Percentiles rank a stretch among this genome's conserved stretches.
Conservation (phyloP, 2,888 invertebrate genomes). For the Spatulosminthurus flaviceps region DNA sequence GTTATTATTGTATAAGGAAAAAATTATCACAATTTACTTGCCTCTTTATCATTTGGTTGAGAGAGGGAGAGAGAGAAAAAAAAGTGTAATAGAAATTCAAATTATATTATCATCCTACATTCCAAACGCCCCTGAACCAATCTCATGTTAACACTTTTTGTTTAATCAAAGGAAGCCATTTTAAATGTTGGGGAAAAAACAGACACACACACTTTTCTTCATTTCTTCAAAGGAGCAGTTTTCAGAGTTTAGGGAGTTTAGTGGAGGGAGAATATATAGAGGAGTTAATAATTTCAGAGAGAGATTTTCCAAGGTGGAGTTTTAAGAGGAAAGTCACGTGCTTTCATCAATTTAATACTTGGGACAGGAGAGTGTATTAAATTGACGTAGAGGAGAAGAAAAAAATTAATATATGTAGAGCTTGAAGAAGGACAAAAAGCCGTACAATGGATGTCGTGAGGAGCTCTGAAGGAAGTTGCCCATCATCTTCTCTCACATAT, state of each 20-base stretch:
- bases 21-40: conserved; percentile 10
- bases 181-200: too few species aligned
- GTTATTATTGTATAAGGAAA: neutral
- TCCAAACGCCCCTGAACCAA: neutral
- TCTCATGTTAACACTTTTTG: neutral
- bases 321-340: too few species aligned
- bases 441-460: neutral
- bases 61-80: neutral
- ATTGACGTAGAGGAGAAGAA: too few species aligned
- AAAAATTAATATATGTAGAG: too few species aligned
- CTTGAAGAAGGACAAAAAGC: neutral
- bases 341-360: too few species aligned
- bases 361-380: too few species aligned
- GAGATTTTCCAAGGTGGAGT: too few species aligned
- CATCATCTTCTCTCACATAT: conserved; percentile 28
- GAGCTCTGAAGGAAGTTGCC: conserved; percentile 34
- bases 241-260: too few species aligned
- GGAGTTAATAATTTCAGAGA: too few species aligned
- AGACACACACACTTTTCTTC: too few species aligned
- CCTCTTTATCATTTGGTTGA: neutral
- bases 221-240: too few species aligned
- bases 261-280: too few species aligned
- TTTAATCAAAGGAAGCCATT: neutral
- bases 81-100: conserved; percentile 18
- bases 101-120: conserved; percentile 4